A percentile compares a stretch with the other conserved stretches of the same genome.
phyloP scores from a whole-genome alignment of 2,888 invertebrate genomes.

The Nomada fabriciana region DNA sequence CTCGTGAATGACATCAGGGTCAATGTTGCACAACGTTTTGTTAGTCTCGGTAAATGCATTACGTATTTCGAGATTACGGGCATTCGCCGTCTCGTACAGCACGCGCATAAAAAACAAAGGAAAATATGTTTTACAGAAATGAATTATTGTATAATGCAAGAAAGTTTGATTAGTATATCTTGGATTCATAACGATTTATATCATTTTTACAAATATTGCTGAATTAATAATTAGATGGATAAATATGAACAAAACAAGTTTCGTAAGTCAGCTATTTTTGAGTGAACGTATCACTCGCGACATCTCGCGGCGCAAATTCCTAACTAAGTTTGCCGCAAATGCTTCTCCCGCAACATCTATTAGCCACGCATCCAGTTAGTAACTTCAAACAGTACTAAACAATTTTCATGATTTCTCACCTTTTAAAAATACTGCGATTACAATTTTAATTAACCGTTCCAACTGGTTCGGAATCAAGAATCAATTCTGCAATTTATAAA shows the following conservation, averaged over 20 bases:
- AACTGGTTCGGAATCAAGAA: too few species aligned
- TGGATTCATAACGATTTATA: neutral
- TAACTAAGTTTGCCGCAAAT: neutral
- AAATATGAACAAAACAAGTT: neutral
- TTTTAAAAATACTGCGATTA: neutral
- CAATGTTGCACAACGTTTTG: constrained; percentile 23
- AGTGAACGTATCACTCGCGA: neutral
- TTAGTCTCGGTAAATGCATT: neutral
- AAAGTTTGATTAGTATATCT: too few species aligned
- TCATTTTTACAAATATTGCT: neutral
- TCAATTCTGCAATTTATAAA: neutral
- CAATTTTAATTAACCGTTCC: neutral
- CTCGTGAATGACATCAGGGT: neutral
- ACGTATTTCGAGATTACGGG: neutral
- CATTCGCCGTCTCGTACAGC: neutral
- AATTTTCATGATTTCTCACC: neutral
- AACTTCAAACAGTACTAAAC: neutral
- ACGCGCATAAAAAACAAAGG: neutral
- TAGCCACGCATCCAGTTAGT: fast-evolving
- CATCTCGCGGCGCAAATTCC: neutral
- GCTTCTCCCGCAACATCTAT: constrained; percentile 9
- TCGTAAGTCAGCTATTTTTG: neutral
- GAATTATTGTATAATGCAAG: neutral
- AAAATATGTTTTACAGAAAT: neutral
- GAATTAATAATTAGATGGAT: neutral